phyloP scores from a whole-genome alignment of 1,140 invertebrate species.

The Lordiphosa stackelbergi region DNA sequence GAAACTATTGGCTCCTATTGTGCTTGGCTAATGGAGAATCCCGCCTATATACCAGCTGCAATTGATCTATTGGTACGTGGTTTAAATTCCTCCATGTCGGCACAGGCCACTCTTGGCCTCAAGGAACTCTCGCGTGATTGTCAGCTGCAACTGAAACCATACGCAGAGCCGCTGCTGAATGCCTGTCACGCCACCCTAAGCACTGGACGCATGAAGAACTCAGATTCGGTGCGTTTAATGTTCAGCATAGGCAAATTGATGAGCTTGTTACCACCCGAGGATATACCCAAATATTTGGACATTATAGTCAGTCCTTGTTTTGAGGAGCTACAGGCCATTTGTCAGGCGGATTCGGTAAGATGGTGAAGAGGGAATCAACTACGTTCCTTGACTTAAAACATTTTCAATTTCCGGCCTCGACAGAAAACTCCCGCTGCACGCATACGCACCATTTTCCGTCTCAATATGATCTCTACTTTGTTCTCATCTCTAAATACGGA shows the following conservation, averaged over 20 bases:
- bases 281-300: conserved; percentile 84
- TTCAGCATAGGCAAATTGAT: conserved; percentile 86
- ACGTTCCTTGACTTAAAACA: too few relatives aligned
- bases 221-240: conserved; percentile 86
- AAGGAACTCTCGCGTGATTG: conserved; percentile 91
- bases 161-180: conserved; percentile 83
- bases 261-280: conserved; percentile 81
- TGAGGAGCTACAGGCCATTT: conserved; percentile 80
- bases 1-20: conserved; percentile 88
- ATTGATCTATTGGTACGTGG: conserved; percentile 83
- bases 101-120: conserved; percentile 89
- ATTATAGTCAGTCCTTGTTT: conserved; percentile 84
- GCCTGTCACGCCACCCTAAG: conserved; percentile 79
- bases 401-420: too few relatives aligned
- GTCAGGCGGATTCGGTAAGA: conserved; percentile 77
- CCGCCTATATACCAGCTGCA: conserved; percentile 78
- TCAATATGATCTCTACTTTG: conserved; percentile 85
- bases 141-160: conserved; percentile 83
- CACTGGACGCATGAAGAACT: conserved; percentile 79
- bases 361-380: not conserved
- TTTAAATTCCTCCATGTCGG: conserved; percentile 84
- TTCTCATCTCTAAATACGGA: conserved; percentile 82
- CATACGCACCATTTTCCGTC: conserved; percentile 78
- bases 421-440: conserved; percentile 78
- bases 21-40: conserved; percentile 87